Evolutionary conservation across 2,113 vertebrate genomes (phyloP).

Genomic region (Prunella himalayana): DNA sequence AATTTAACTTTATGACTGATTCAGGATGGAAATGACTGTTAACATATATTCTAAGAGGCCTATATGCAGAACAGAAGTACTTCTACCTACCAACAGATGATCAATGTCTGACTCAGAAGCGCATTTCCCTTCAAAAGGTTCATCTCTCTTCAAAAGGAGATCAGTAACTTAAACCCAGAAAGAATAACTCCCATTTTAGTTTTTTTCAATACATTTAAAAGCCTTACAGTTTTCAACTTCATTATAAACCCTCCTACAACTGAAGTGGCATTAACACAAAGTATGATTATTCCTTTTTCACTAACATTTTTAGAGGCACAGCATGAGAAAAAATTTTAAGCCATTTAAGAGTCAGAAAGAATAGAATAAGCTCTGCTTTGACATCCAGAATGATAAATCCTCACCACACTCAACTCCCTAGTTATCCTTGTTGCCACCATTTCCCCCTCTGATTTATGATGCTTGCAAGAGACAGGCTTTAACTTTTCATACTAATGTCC

Average conservation of each 20-base stretch:
- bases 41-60: background rate
- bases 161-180: background rate
- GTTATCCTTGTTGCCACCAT: background rate
- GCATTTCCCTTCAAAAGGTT: background rate
- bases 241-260: background rate
- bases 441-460: background rate
- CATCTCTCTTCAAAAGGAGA: background rate
- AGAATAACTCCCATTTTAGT: background rate
- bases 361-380: background rate
- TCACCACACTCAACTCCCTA: background rate
- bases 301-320: background rate
- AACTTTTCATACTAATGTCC: background rate
- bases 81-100: background rate
- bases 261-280: background rate
- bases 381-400: background rate
- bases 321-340: background rate
- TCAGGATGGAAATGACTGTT: background rate
- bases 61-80: background rate
- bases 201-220: background rate
- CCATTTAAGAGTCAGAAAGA: background rate
- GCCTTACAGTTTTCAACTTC: background rate
- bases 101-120: background rate
- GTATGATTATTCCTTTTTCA: background rate
- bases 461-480: background rate
- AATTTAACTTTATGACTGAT: background rate